Evolutionary conservation across 2,113 vertebrate genomes (phyloP), one percentile per base, ranked within the genome.

Genomic region (Corvus hawaiiensis): DNA sequence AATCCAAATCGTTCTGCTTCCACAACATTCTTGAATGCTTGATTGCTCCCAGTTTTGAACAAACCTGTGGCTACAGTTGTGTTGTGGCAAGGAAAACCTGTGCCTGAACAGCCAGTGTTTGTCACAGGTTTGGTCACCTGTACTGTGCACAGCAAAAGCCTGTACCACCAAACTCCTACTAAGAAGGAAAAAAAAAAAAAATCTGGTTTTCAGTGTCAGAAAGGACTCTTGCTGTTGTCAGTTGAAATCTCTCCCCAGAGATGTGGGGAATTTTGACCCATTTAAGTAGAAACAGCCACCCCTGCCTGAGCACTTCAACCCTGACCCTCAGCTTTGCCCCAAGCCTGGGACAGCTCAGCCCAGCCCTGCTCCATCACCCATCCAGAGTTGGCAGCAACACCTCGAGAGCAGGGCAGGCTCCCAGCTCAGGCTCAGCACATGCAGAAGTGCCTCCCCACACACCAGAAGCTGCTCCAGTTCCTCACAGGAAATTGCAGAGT

Each of bases 1-100:
- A 90, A 74, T 63, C 18, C 11, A 84, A 90, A 89, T 77, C 59
- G 71, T 88, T 90, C 58, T 90, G 22, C 64, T 86, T 83, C 63
- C 74, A 32, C 41, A 80, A 16, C 21, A 80, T 26, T 62, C 55
- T 22, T n/a, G 39, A 92, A 52, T 14, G 33, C 19, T 86, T 80
- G 16, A 63, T 59, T 80, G 27, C 33, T 87, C 21, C 26, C 51
- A 28, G 32, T 63, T 87, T 88, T 83, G 30, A 94, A 80, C 11
- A 69, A 83, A 35, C 44, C 14, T 51, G 9, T 82, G 61, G 13
- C 46, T 52, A 43, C 2, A 4, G 8, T 24, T 73, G 7, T 33
- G 22, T 18, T 69, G 35, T 21, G 37, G 48, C 39, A 64, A 66
- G 9, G 13, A 72, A 63, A 59, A 39, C 19, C 24, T 59, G 35